These are phyloP conservation scores for Xiphias gladius DNA, from an alignment of 2,113 vertebrate genomes.

Conservation along the genomic window DNA sequence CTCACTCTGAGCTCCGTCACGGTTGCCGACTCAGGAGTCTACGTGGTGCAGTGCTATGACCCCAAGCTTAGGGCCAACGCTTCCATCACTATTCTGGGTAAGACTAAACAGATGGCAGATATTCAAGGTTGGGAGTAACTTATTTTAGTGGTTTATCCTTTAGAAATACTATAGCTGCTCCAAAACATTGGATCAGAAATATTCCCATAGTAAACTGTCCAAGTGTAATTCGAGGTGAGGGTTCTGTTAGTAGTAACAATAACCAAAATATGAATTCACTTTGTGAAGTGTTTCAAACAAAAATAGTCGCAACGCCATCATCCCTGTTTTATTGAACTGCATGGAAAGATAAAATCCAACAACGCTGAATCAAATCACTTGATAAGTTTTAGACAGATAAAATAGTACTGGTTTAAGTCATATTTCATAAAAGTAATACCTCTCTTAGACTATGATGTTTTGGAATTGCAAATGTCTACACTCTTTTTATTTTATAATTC, in stretches of 20 bases:
- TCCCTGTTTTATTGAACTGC: background rate
- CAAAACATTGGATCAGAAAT: background rate
- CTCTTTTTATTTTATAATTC: background rate
- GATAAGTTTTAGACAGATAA: background rate
- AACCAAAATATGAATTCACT: too few relatives aligned
- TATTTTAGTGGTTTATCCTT: background rate
- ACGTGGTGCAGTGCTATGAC: conserved; percentile 48
- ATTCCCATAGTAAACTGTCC: too few relatives aligned
- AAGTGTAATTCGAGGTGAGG: background rate
- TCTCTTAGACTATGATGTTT: background rate
- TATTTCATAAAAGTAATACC: background rate
- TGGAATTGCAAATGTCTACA: background rate
- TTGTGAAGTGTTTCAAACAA: too few relatives aligned
- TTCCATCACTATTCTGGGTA: conserved; percentile 66
- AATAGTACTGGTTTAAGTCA: background rate
- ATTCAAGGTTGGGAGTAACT: background rate
- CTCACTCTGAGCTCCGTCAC: conserved; percentile 64
- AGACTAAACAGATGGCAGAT: conserved; percentile 1
- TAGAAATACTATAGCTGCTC: background rate
- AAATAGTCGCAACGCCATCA: too few relatives aligned
- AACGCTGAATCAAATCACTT: background rate
- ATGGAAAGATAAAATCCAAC: background rate
- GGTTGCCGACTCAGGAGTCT: conserved; percentile 67
- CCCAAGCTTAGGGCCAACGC: conserved; percentile 31
- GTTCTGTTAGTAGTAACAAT: too few relatives aligned